Conservation (phyloP, 2,113 vertebrate species). For the Nibea coibor region DNA sequence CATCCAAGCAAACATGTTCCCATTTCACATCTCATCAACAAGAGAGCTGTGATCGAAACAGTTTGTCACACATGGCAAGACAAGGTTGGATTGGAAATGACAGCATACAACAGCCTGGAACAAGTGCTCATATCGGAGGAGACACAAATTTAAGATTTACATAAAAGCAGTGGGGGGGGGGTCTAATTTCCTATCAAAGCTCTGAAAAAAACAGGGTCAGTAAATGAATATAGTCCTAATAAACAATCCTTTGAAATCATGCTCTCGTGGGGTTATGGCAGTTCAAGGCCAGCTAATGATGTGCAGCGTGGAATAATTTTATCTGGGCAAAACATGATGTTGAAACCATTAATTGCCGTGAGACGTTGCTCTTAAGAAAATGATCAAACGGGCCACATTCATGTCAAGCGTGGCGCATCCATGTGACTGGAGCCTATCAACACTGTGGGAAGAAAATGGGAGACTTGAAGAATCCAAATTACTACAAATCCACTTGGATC, state of each 20-base stretch:
- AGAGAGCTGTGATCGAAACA: not conserved
- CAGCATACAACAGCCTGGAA: not conserved
- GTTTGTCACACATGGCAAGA: constrained; percentile 1
- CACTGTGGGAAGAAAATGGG: constrained; percentile 43
- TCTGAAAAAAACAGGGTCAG: not conserved
- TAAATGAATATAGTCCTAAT: constrained; percentile 1
- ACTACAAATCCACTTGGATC: not conserved
- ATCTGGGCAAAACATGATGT: constrained; percentile 12
- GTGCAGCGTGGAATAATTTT: not conserved
- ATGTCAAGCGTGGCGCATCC: constrained; percentile 55
- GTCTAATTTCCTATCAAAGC: not conserved
- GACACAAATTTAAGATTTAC: constrained; percentile 3
- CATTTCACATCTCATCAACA: constrained; percentile 33
- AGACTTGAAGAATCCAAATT: not conserved
- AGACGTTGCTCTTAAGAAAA: constrained; percentile 28
- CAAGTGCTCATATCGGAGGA: not conserved
- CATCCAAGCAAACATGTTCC: not conserved
- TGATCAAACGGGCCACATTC: constrained; percentile 46
- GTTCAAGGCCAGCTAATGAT: constrained; percentile 17
- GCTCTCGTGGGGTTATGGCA: constrained; percentile 18
- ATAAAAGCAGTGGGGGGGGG: not conserved
- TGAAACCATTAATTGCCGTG: constrained; percentile 12
- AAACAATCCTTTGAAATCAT: constrained; percentile 21
- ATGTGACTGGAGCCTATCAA: constrained; percentile 65
- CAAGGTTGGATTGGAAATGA: not conserved